phyloP scores from a whole-genome alignment of 2,888 invertebrate species.

The Euphydryas editha region DNA sequence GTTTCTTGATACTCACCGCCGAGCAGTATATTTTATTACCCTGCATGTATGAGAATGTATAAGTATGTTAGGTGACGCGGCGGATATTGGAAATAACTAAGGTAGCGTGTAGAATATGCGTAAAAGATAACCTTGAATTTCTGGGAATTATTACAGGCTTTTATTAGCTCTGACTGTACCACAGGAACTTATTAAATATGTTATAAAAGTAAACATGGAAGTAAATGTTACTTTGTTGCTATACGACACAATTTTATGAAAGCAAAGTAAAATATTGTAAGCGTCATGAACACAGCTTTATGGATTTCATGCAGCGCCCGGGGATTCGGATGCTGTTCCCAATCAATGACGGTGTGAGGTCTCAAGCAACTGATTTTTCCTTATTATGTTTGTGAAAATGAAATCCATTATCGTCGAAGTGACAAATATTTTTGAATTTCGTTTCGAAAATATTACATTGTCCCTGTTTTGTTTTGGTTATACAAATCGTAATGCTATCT shows the following conservation, averaged over 20 bases:
- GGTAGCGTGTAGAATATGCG: conserved; percentile 47
- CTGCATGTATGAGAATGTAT: conserved; percentile 44
- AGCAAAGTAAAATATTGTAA: not conserved
- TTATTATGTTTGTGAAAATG: conserved; percentile 37
- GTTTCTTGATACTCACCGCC: conserved; percentile 47
- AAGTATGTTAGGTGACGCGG: conserved; percentile 48
- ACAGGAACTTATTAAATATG: not conserved
- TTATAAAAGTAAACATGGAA: not conserved
- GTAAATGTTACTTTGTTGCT: not conserved
- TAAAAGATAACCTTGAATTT: conserved; percentile 16
- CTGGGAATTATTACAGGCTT: not conserved
- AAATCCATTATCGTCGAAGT: conserved; percentile 31
- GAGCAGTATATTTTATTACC: conserved; percentile 60
- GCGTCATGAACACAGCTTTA: conserved; percentile 37
- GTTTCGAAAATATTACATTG: conserved; percentile 5
- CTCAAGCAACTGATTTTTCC: conserved; percentile 38
- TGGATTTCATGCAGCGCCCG: conserved; percentile 36
- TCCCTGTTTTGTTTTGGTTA: not conserved
- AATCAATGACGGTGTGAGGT: conserved; percentile 39
- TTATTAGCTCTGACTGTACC: not conserved
- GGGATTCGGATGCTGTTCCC: conserved; percentile 41
- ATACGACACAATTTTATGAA: not conserved
- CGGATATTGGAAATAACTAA: conserved; percentile 66
- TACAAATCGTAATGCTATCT: not conserved
- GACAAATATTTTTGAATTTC: conserved; percentile 12